Evolutionary conservation across 1,140 invertebrate genomes (phyloP), one percentile per base, ranked within the genome.

Genomic region (Trichonephila clavipes): DNA sequence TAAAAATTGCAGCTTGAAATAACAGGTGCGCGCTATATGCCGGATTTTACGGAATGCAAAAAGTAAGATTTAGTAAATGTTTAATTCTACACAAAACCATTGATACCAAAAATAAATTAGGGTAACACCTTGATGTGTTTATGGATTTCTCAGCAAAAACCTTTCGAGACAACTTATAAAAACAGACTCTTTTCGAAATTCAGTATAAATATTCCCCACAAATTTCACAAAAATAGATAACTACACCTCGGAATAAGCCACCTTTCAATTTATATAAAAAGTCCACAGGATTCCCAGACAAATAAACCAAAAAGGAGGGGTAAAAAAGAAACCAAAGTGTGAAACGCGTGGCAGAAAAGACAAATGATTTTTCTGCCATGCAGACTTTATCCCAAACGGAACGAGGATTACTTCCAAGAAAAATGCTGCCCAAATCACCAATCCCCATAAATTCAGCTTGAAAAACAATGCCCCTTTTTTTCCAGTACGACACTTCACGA

Each of bases 341-440:
- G 82, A 85, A 92, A 18, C 81, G 90, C 40, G 82, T 85, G 90
- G 90, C 90, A 92, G 90, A 61, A 12, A 92, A 92, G 90, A 92
- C 82, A 85, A 92, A 92, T 61, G 90, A 92, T 92, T 92, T 85
- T 92, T 92, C 90, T 85, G 90, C 90, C 82, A 85, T 21, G 88
- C 58, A 92, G 90, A 92, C 90, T 92, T 92, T 92, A 92, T 91
- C 90, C 81, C 90, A 58, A 85, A 92, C 81, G 90, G 90, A 92
- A 85, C 81, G 90, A 85, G 90, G 90, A 92, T 92, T 92, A 92
- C 90, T 92, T 92, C 81, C 61, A 66, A 92, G 90, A 92, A 92
- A 92, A 92, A 92, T 92, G 90, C 51, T 92, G 82, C 82, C 90
- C 69, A 92, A 92, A 92, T 92, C 90, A 92, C 90, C 90, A 81